Conservation (phyloP, 2,888 invertebrate genomes). For the Ophioninae sp. region DNA sequence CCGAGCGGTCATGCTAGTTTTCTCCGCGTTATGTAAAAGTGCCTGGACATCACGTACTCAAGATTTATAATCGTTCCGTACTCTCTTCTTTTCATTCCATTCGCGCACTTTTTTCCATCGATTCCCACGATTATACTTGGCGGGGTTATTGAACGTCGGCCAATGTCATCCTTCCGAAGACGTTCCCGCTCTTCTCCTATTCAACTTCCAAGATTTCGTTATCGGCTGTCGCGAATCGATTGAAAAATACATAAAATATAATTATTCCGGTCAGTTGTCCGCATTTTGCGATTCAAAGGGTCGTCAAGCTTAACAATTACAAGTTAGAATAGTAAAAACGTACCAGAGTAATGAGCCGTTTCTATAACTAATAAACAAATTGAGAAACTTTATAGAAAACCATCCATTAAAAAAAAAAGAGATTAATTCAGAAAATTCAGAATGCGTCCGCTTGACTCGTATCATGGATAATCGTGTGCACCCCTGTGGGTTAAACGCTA, state of each 20-base stretch:
- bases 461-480: too few species aligned
- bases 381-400: too few species aligned
- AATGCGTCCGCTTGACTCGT: too few species aligned
- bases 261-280: too few species aligned
- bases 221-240: not conserved
- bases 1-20: slow-evolving; percentile 51
- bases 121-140: slow-evolving; percentile 34
- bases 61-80: slow-evolving; percentile 40
- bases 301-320: too few species aligned
- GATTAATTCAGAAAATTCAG: too few species aligned
- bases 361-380: too few species aligned
- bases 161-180: slow-evolving; percentile 17
- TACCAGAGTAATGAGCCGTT: too few species aligned
- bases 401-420: too few species aligned
- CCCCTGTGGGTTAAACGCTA: not conserved
- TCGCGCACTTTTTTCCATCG: not conserved
- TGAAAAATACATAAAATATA: not conserved
- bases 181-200: not conserved
- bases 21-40: slow-evolving; percentile 57
- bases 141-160: slow-evolving; percentile 14
- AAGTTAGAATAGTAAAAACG: too few species aligned
- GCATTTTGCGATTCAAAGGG: too few species aligned
- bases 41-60: slow-evolving; percentile 52
- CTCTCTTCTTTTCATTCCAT: slow-evolving; percentile 2
- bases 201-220: not conserved